These are phyloP conservation scores for Drosophila kurseongensis DNA, from an alignment of 1,140 invertebrate genomes.

Conservation along the genomic window DNA sequence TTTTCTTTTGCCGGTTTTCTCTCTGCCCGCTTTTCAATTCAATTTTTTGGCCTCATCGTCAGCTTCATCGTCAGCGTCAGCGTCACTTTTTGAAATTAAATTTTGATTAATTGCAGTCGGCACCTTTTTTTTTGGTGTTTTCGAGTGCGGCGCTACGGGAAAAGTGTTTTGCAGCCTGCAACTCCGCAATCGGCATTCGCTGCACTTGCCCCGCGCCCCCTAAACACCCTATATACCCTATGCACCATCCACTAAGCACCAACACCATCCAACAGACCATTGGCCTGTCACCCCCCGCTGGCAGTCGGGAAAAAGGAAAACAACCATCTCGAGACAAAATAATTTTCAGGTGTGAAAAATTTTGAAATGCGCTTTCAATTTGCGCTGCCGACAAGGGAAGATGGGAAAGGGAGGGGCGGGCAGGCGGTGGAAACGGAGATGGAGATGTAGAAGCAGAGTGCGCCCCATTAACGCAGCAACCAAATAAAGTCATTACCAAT, in stretches of 20 bases:
- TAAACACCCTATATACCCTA: neutral
- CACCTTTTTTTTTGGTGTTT: constrained; percentile 57
- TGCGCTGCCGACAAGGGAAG: constrained; percentile 54
- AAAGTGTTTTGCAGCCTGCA: constrained; percentile 66
- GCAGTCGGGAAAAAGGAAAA: constrained; percentile 9
- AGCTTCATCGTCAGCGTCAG: constrained; percentile 55
- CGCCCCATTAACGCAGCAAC: constrained; percentile 79
- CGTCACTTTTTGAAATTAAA: constrained; percentile 77
- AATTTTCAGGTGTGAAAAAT: constrained; percentile 83
- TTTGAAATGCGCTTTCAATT: constrained; percentile 82
- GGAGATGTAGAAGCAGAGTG: constrained; percentile 25
- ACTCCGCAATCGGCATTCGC: constrained; percentile 55
- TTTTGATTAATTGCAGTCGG: constrained; percentile 81
- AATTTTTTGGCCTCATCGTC: constrained; percentile 47
- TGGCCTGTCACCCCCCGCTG: constrained; percentile 35
- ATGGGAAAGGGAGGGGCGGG: constrained; percentile 3
- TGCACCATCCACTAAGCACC: neutral
- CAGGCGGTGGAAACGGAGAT: neutral
- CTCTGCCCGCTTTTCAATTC: constrained; percentile 74
- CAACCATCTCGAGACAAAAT: constrained; percentile 64
- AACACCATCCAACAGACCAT: neutral
- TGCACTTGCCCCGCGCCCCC: constrained; percentile 56
- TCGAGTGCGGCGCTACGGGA: constrained; percentile 69
- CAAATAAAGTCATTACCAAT: constrained; percentile 79
- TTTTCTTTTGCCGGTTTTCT: constrained; percentile 72